phyloP scores from a whole-genome alignment of 2,888 invertebrate genomes.

The Volucella inflata region DNA sequence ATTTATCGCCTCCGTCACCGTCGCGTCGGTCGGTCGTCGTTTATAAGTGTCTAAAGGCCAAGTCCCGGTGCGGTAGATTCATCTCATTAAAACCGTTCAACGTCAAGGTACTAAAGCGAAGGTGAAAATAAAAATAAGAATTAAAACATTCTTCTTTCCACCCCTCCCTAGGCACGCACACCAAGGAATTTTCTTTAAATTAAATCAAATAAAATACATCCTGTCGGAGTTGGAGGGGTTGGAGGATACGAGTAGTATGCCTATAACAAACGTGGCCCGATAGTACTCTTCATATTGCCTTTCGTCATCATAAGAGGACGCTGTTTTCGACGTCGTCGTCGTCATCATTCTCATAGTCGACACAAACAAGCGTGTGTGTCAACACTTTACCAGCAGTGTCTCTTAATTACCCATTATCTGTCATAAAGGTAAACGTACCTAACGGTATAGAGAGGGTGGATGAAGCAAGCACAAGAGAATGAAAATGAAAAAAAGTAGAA shows the following conservation, averaged over 20 bases:
- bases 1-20: conserved; percentile 13
- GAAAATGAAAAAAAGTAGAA: conserved; percentile 9
- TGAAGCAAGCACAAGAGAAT: conserved; percentile 18
- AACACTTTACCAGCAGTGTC: conserved; percentile 75
- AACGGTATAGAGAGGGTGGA: conserved; percentile 40
- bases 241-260: background rate
- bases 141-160: background rate
- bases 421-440: conserved; percentile 75
- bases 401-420: conserved; percentile 76
- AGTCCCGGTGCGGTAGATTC: conserved; percentile 20
- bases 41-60: background rate
- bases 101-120: conserved; percentile 6
- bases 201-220: conserved; percentile 73
- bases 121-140: conserved; percentile 10
- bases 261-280: background rate
- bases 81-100: conserved; percentile 57
- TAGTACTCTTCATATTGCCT: conserved; percentile 48
- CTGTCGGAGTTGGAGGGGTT: conserved; percentile 31
- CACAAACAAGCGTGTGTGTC: conserved; percentile 68
- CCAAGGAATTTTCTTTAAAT: conserved; percentile 70
- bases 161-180: conserved; percentile 33
- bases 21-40: background rate
- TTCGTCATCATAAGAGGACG: conserved; percentile 56
- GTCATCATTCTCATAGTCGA: conserved; percentile 53
- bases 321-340: conserved; percentile 47